phyloP scores from a whole-genome alignment of 1,140 invertebrate species.

The Euschistus heros region DNA sequence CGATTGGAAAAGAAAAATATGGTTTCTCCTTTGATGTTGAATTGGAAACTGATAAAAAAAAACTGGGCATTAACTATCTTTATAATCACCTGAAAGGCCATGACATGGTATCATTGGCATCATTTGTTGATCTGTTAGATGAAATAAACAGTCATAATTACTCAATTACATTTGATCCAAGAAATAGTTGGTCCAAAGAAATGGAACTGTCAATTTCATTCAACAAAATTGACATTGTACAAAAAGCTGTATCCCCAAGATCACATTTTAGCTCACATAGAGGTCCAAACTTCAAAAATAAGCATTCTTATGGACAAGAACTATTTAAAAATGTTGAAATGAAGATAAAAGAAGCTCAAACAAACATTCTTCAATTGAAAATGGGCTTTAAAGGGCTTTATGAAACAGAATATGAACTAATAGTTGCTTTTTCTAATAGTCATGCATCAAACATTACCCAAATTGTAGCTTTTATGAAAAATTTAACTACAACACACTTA shows the following conservation, averaged over 20 bases:
- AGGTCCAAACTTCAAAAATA: background rate
- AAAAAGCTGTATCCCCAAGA: background rate
- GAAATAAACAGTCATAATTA: constrained; percentile 27
- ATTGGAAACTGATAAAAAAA: constrained; percentile 37
- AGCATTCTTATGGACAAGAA: no score
- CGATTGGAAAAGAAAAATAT: constrained; percentile 31
- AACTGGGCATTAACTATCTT: constrained; percentile 31
- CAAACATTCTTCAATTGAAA: no score
- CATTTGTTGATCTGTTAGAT: constrained; percentile 23
- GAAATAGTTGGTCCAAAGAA: constrained; percentile 27
- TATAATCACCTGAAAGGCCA: constrained; percentile 28
- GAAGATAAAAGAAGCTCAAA: no score
- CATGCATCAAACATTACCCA: no score
- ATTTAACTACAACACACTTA: no score
- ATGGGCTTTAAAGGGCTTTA: no score
- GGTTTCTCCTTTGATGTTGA: constrained; percentile 40
- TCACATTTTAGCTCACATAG: background rate
- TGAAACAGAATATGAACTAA: no score
- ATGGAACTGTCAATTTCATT: constrained; percentile 22
- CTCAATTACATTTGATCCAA: constrained; percentile 26
- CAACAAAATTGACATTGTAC: background rate
- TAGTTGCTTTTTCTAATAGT: no score
- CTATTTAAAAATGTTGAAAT: no score
- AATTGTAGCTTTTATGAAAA: no score
- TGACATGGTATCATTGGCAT: constrained; percentile 30